Conservation (phyloP, 1,140 invertebrate species). For the Acyrthosiphon pisum region DNA sequence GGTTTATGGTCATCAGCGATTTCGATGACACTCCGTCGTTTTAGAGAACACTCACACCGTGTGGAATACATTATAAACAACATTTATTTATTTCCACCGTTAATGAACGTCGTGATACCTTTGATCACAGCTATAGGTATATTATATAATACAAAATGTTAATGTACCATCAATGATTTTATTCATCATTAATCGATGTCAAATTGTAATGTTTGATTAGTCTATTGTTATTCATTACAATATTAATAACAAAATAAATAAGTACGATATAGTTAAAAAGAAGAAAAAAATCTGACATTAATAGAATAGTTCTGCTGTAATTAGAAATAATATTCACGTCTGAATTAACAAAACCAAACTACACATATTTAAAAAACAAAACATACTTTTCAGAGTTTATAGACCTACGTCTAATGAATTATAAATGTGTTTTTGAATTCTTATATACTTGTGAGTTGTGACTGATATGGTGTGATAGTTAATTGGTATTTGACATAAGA, state of each 20-base stretch:
- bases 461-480: conserved; percentile 1
- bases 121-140: neutral
- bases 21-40: neutral
- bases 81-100: neutral
- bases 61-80: neutral
- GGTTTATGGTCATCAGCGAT: neutral
- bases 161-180: neutral
- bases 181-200: neutral
- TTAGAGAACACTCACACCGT: neutral
- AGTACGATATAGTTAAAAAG: neutral
- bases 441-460: neutral
- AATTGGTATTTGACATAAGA: neutral
- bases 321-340: neutral
- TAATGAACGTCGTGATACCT: neutral
- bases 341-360: neutral
- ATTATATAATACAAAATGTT: no score
- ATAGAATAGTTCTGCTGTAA: neutral
- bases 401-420: neutral
- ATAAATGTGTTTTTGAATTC: neutral
- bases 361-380: neutral
- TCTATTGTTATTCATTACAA: neutral
- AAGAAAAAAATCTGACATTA: neutral
- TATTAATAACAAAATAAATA: neutral
- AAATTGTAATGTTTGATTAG: neutral
- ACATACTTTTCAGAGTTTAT: neutral